phyloP scores from a whole-genome alignment of 1,140 invertebrate species.

The Parasteatoda tepidariorum region DNA sequence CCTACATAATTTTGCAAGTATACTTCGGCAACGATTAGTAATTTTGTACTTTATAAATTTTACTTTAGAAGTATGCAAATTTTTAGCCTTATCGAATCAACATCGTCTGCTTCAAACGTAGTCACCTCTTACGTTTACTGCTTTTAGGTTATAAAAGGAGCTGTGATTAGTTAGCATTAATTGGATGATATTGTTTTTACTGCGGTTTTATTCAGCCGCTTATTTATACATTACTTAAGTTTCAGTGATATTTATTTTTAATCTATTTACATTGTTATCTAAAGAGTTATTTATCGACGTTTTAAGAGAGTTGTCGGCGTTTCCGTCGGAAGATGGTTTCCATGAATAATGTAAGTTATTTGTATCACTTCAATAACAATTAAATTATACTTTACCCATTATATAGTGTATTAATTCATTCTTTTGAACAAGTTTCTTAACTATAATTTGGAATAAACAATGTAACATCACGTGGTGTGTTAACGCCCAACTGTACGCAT shows the following conservation, averaged over 20 bases:
- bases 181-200: slow-evolving; percentile 9
- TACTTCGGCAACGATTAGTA: slow-evolving; percentile 39
- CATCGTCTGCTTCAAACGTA: slow-evolving; percentile 26
- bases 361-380: too few relatives aligned
- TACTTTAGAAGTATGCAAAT: slow-evolving; percentile 55
- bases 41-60: slow-evolving; percentile 20
- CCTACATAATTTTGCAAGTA: slow-evolving; percentile 13
- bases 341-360: slow-evolving; percentile 45
- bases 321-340: slow-evolving; percentile 37
- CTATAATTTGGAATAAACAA: not conserved
- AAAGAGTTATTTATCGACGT: slow-evolving; percentile 19
- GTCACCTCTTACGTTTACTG: slow-evolving; percentile 16
- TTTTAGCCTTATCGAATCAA: slow-evolving; percentile 46
- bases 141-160: slow-evolving; percentile 21
- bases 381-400: too few relatives aligned
- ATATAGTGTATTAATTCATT: too few relatives aligned
- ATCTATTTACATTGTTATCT: slow-evolving; percentile 13
- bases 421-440: not conserved
- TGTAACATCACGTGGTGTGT: slow-evolving; percentile 25
- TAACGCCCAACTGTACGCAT: slow-evolving; percentile 46
- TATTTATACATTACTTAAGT: slow-evolving; percentile 11
- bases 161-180: slow-evolving; percentile 10
- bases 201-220: slow-evolving; percentile 27
- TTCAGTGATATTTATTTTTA: slow-evolving; percentile 45
- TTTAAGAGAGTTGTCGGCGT: slow-evolving; percentile 20